These are phyloP conservation scores for Polypedilum pembai DNA, from an alignment of 1,140 invertebrate genomes.

Conservation along the genomic window DNA sequence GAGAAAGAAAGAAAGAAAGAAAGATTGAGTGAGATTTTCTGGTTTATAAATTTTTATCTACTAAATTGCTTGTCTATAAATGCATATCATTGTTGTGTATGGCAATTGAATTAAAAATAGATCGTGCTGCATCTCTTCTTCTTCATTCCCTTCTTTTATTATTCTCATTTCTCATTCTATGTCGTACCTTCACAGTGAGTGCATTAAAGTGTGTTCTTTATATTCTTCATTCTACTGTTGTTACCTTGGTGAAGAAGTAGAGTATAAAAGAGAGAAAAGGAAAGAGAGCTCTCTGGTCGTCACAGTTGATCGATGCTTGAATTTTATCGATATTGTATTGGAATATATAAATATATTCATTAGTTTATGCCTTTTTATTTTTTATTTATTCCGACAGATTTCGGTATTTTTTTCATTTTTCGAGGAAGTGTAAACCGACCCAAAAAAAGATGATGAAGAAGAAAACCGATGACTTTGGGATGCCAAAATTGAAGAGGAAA, in stretches of 20 bases:
- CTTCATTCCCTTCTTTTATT: background rate
- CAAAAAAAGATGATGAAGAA: too few relatives aligned
- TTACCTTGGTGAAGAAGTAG: background rate
- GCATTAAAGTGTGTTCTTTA: background rate
- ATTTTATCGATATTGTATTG: background rate
- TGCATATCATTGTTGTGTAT: constrained; percentile 2
- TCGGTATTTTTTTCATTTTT: too few relatives aligned
- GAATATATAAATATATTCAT: background rate
- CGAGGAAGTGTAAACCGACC: too few relatives aligned
- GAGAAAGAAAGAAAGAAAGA: too few relatives aligned
- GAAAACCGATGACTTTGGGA: too few relatives aligned
- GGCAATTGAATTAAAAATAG: background rate
- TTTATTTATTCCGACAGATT: background rate
- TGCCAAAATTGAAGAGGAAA: too few relatives aligned
- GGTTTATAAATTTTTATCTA: too few relatives aligned
- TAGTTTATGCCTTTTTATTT: background rate
- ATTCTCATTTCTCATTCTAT: constrained; percentile 14
- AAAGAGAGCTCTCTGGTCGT: background rate
- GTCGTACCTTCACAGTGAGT: background rate
- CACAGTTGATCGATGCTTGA: constrained; percentile 16
- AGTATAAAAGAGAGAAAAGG: too few relatives aligned
- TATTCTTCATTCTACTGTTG: background rate
- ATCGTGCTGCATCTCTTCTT: background rate
- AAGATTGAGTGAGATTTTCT: too few relatives aligned
- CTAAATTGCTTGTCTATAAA: background rate